Evolutionary conservation across 2,113 vertebrate species (phyloP).

Genomic region (Embiotoca jacksoni): DNA sequence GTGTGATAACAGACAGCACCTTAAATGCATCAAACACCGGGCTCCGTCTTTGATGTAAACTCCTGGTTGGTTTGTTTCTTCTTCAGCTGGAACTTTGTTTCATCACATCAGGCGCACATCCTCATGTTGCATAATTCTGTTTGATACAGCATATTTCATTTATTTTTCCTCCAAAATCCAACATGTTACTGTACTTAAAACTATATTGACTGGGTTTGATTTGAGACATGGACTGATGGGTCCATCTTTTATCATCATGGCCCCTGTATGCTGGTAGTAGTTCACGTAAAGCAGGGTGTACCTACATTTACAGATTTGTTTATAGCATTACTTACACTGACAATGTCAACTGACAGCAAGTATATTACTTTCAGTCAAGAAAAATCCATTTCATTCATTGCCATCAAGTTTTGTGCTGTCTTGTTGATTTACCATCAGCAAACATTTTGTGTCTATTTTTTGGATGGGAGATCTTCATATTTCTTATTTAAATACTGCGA

Average conservation of each 20-base stretch:
- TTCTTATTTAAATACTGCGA: constrained; percentile 1
- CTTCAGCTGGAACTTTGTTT: no score
- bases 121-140: no score
- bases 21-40: no score
- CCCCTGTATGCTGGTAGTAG: no score
- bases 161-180: no score
- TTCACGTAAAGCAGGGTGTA: no score
- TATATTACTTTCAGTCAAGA: constrained; percentile 19
- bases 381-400: constrained; percentile 48
- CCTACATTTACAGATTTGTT: neutral
- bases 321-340: neutral
- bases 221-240: no score
- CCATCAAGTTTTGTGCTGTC: neutral
- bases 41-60: no score
- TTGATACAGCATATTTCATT: no score
- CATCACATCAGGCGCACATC: no score
- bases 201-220: neutral
- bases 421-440: constrained; percentile 32
- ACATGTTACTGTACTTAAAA: neutral
- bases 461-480: constrained; percentile 15
- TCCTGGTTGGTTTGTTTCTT: no score
- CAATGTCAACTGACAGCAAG: constrained; percentile 23
- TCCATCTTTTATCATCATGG: no score
- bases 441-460: constrained; percentile 29
- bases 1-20: neutral